Evolutionary conservation across 1,140 invertebrate genomes (phyloP).

Genomic region (Laupala kohalensis): DNA sequence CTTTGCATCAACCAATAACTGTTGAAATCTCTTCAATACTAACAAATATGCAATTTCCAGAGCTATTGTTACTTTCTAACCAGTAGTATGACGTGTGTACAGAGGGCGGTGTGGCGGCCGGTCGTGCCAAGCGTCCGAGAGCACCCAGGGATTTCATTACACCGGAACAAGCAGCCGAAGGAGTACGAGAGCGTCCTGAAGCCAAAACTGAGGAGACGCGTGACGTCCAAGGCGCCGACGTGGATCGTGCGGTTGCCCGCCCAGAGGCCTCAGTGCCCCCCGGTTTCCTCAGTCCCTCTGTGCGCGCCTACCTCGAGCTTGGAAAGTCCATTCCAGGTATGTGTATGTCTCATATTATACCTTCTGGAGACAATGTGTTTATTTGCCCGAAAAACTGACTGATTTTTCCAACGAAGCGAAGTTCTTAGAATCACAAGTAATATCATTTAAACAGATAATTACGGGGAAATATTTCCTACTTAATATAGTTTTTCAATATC

Average conservation of each 20-base stretch:
- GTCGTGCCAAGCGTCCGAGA: slow-evolving; percentile 1
- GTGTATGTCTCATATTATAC: too few relatives aligned
- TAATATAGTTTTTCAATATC: too few relatives aligned
- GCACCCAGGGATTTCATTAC: slow-evolving; percentile 28
- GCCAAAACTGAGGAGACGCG: neutral
- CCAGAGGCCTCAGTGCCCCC: slow-evolving; percentile 40
- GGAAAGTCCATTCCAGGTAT: slow-evolving; percentile 78
- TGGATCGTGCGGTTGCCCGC: slow-evolving; percentile 41
- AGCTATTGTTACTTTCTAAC: too few relatives aligned
- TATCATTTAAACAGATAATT: too few relatives aligned
- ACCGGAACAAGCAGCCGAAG: neutral
- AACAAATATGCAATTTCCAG: too few relatives aligned
- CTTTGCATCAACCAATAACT: too few relatives aligned
- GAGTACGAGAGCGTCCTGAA: slow-evolving; percentile 44
- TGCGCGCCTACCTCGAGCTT: slow-evolving; percentile 67
- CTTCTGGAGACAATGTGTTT: too few relatives aligned
- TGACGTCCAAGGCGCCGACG: neutral
- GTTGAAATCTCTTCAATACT: too few relatives aligned
- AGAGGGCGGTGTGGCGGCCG: neutral
- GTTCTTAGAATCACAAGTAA: too few relatives aligned
- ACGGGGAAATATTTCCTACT: too few relatives aligned
- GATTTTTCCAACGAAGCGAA: too few relatives aligned
- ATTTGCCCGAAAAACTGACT: too few relatives aligned
- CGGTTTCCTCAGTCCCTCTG: slow-evolving; percentile 68
- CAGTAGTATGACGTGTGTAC: neutral